phyloP scores from a whole-genome alignment of 1,140 invertebrate genomes.

The Oppia nitens region DNA sequence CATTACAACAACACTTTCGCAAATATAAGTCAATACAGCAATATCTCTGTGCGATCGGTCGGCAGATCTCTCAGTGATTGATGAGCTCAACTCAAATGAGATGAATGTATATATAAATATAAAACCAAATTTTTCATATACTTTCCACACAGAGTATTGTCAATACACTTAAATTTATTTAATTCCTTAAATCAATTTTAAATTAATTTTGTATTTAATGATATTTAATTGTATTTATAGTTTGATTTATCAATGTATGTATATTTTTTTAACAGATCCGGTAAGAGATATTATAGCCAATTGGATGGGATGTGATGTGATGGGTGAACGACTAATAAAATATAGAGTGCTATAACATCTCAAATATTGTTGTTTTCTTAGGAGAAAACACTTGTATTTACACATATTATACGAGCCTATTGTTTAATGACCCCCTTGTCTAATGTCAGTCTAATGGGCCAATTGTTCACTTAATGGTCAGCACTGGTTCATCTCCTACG shows the following conservation, averaged over 20 bases:
- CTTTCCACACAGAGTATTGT: no score
- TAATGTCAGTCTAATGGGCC: not conserved
- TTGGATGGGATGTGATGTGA: no score
- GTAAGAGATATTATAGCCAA: no score
- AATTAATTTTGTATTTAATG: no score
- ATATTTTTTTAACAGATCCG: no score
- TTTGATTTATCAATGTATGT: no score
- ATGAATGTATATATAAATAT: not conserved
- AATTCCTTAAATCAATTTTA: no score
- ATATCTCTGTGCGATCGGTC: not conserved
- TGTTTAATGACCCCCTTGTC: not conserved
- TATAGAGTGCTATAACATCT: not conserved
- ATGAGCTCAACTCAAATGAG: not conserved
- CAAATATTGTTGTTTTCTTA: not conserved
- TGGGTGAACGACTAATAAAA: not conserved
- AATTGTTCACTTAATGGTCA: not conserved
- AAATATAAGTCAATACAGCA: not conserved
- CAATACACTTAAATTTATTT: no score
- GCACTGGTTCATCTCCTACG: not conserved
- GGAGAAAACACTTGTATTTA: not conserved
- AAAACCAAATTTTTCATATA: no score
- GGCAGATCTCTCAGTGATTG: not conserved
- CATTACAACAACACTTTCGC: not conserved
- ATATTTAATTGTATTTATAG: no score
- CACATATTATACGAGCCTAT: not conserved